Conservation (phyloP, 2,113 vertebrate species). For the Campylomormyrus tamandua region DNA sequence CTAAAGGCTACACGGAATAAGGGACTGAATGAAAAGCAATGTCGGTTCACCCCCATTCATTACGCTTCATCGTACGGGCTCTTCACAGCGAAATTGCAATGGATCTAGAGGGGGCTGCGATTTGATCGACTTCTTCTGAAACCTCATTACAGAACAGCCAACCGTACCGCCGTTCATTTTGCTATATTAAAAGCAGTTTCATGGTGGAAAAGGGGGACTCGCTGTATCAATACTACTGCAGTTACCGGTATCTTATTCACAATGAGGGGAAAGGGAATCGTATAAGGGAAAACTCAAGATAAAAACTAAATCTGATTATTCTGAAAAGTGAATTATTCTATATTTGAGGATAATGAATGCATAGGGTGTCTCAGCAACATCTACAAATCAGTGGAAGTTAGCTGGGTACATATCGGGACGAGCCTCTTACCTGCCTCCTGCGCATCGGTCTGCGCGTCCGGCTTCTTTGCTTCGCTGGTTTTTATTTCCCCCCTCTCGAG, state of each 20-base stretch:
- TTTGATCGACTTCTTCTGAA: background rate
- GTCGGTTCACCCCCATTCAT: background rate
- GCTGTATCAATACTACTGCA: background rate
- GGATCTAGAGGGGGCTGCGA: background rate
- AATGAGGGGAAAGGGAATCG: background rate
- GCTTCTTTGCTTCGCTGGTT: background rate
- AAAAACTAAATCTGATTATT: background rate
- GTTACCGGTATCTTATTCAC: background rate
- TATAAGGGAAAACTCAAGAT: background rate
- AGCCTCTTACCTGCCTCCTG: conserved; percentile 12
- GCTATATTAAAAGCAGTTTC: background rate
- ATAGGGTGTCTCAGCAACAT: background rate
- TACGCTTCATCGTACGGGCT: background rate
- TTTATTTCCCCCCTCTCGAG: background rate
- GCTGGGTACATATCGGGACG: background rate
- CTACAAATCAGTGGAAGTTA: background rate
- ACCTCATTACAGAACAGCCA: background rate
- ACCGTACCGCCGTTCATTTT: background rate
- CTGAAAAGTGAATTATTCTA: background rate
- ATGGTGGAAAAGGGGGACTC: background rate
- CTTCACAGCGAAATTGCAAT: background rate
- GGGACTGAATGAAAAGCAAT: background rate
- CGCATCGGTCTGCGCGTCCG: background rate
- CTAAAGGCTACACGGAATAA: conserved; percentile 1
- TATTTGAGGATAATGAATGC: background rate